Base-by-base conservation (phyloP, 2,888 invertebrate species). In the Acanthoscelides obtectus region DNA sequence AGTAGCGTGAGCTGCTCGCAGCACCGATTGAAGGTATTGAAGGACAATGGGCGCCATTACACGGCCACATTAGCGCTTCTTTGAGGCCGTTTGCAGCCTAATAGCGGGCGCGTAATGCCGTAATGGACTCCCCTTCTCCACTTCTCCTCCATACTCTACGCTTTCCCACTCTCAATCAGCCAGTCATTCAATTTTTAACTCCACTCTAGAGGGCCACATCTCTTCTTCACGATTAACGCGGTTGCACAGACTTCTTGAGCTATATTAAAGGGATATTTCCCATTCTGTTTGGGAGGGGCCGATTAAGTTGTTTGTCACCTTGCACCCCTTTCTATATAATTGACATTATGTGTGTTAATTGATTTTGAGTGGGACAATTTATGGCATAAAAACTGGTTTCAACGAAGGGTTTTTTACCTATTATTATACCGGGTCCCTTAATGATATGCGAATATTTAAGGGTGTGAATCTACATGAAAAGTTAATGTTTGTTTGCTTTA, bases 61-160 rank as follows among this genome's bases (percentile, higher is more conserved):
- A 81, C 80, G 80, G 45, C 45, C 45, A 83, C 83, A 83, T 83
- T 83, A 83, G 82, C 83, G 83, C 81, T 82, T 82, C 83, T 83
- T 83, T 83, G 82, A 83, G 80, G 45, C 45, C 83, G 83, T 83
- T 83, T 83, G 83, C 81, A 81, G 80, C 82, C 82, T 83, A 83
- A 83, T 82, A 83, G 83, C 83, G 76, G 77, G 77, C 45, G 12
- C 45, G 45, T 45, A 45, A 45, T 45, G 45, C 45, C 3, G 81
- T 81, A 83, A 83, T 82, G 81, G 81, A 81, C 82, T 83, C 83
- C 83, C 82, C 82, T 81, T 82, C 81, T 81, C 80, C 82, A 82
- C 81, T 12, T 25, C 25, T 8, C 25, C 25, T 3, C 8, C 25
- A 12, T 45, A 4, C 45, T 45, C 12, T 12, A 12, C 12, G 45